phyloP scores from a whole-genome alignment of 1,140 invertebrate genomes.

The Melanaphis sacchari region DNA sequence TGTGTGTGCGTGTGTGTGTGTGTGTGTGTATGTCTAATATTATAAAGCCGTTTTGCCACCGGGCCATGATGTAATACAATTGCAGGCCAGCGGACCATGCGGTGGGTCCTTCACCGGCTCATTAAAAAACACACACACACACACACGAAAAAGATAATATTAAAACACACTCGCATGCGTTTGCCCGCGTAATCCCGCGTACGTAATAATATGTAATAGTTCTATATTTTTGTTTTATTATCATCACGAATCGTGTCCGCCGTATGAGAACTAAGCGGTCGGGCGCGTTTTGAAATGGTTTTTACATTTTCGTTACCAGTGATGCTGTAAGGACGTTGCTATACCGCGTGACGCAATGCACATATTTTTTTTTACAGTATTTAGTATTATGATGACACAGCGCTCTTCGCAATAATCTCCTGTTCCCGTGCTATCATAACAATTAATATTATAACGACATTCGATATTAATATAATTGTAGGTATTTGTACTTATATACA shows the following conservation, averaged over 20 bases:
- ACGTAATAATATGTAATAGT: background rate
- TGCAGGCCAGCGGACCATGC: background rate
- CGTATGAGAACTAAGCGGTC: background rate
- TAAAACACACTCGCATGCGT: background rate
- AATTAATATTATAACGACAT: background rate
- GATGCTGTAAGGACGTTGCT: background rate
- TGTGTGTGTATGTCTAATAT: background rate
- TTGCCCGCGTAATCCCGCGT: background rate
- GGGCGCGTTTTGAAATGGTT: background rate
- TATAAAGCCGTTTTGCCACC: background rate
- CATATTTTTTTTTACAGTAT: background rate
- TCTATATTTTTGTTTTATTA: background rate
- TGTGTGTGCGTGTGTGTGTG: background rate
- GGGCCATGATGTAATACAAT: background rate
- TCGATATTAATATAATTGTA: background rate
- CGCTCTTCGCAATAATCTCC: background rate
- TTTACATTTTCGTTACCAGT: background rate
- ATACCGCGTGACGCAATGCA: background rate
- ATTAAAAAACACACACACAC: background rate
- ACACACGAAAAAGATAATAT: background rate
- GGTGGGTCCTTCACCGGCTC: background rate
- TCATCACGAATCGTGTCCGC: background rate
- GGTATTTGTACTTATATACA: background rate
- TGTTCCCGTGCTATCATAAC: background rate
- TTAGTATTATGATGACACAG: background rate